Evolutionary conservation across 1,140 invertebrate species (phyloP), one percentile per base, ranked within the genome.

Genomic region (Cydia strobilella): DNA sequence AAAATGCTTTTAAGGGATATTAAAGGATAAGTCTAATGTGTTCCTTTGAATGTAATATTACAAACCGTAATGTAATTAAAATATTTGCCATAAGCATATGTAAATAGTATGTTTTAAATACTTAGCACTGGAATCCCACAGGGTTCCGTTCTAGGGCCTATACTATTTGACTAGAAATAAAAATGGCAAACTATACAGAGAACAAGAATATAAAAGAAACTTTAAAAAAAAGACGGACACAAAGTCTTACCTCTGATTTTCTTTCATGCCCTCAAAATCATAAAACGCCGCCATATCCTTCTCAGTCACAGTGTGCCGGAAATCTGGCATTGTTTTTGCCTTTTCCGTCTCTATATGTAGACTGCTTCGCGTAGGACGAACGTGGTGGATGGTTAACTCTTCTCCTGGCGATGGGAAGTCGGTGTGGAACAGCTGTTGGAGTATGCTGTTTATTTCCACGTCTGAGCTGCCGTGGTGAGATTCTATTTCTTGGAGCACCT

Each of bases 401-500:
- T 95, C 92, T 1, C 95, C 95, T 0, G 95, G 94, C 42, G 86
- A 88, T 0, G 95, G 95, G 85, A 96, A 94, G 74, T 94, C 88
- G 48, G 93, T 93, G 72, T 94, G 91, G 83, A 95, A 95, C 12
- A 96, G 89, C 80, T 95, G 94, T 62, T 94, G 92, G 3, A 96
- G 93, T 74, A 96, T 93, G 31, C 89, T 85, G 76, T 94, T 93
- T 31, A 94, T 89, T 75, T 94, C 87, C n/a, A 91, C 83, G 75
- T 95, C 94, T 2, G 95, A 94, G 66, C 94, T 89, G 75, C 95
- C 95, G 88, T 96, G 95, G 74, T 95, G 93, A 13, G 94, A 94
- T 88, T 96, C 95, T 25, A 97, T 92, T 88, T 96, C 96, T 85
- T 94, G 89, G 23, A 97, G 86, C 6, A 97, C 92, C 94, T 96